A percentile compares a stretch with the other conserved stretches of the same genome.
Conservation (phyloP, 2,888 invertebrate species). For the Drosophila niveifrons region DNA sequence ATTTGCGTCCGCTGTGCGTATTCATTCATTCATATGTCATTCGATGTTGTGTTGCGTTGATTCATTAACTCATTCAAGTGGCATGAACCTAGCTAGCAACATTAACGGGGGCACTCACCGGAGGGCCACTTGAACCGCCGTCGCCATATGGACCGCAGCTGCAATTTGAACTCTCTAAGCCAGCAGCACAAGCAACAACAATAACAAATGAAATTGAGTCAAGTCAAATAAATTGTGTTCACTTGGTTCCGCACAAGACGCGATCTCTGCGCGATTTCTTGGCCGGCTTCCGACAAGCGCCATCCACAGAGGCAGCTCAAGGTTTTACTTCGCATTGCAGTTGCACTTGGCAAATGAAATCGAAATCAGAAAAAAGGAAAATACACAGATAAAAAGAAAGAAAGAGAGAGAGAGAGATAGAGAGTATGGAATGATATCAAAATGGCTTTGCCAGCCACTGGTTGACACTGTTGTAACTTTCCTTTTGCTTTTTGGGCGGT, state of each 20-base stretch:
- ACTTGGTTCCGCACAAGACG: constrained; percentile 34
- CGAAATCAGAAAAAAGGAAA: neutral
- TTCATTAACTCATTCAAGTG: constrained; percentile 69
- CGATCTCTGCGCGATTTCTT: constrained; percentile 27
- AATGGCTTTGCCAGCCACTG: constrained; percentile 37
- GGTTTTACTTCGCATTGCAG: neutral
- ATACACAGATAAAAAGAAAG: neutral
- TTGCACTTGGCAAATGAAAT: neutral
- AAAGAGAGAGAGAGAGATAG: neutral
- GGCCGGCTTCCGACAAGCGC: constrained; percentile 59
- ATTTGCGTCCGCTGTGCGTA: constrained; percentile 19
- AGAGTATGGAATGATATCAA: constrained; percentile 16
- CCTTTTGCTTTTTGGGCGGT: constrained; percentile 61
- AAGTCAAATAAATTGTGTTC: constrained; percentile 48
- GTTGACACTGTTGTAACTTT: constrained; percentile 52
- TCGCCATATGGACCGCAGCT: constrained; percentile 9
- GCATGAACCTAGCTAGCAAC: constrained; percentile 50
- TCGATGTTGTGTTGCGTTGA: constrained; percentile 18
- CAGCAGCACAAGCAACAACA: neutral
- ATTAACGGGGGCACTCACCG: constrained; percentile 42
- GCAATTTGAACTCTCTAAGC: constrained; percentile 20
- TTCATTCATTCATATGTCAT: constrained; percentile 32
- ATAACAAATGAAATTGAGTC: constrained; percentile 10
- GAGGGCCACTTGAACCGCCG: constrained; percentile 4
- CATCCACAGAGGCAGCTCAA: neutral